phyloP scores from a whole-genome alignment of 2,888 invertebrate genomes.

The Tillus elongatus region DNA sequence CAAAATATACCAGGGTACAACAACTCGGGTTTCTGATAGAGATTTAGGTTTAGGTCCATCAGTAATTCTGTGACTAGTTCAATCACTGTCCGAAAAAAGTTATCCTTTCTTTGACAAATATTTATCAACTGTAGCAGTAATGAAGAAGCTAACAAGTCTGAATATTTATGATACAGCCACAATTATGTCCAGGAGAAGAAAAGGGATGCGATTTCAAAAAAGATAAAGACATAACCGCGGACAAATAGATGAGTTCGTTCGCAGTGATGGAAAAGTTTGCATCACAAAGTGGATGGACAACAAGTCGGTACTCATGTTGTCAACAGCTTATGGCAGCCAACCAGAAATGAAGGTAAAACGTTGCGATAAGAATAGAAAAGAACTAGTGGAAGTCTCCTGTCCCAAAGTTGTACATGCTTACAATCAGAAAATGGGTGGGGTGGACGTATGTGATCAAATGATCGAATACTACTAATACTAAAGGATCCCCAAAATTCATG shows the following conservation, averaged over 20 bases:
- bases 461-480: too few relatives aligned
- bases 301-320: too few relatives aligned
- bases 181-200: constrained; percentile 15
- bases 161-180: constrained; percentile 21
- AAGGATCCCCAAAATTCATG: too few relatives aligned
- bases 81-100: constrained; percentile 19
- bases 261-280: too few relatives aligned
- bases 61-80: constrained; percentile 18
- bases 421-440: constrained; percentile 22
- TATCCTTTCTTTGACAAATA: too few relatives aligned
- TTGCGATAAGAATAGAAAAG: constrained; percentile 20
- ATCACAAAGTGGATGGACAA: too few relatives aligned
- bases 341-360: constrained; percentile 25
- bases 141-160: constrained; percentile 11
- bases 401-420: constrained; percentile 24
- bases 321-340: too few relatives aligned
- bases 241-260: too few relatives aligned
- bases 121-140: too few relatives aligned
- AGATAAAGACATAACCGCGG: constrained; percentile 18
- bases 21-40: constrained; percentile 13
- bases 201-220: constrained; percentile 18
- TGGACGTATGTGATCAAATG: too few relatives aligned
- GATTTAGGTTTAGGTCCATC: constrained; percentile 20
- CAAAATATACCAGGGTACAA: constrained; percentile 20
- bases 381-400: too few relatives aligned